Evolutionary conservation across 2,113 vertebrate genomes (phyloP).

Genomic region (Cyanoderma ruficeps): DNA sequence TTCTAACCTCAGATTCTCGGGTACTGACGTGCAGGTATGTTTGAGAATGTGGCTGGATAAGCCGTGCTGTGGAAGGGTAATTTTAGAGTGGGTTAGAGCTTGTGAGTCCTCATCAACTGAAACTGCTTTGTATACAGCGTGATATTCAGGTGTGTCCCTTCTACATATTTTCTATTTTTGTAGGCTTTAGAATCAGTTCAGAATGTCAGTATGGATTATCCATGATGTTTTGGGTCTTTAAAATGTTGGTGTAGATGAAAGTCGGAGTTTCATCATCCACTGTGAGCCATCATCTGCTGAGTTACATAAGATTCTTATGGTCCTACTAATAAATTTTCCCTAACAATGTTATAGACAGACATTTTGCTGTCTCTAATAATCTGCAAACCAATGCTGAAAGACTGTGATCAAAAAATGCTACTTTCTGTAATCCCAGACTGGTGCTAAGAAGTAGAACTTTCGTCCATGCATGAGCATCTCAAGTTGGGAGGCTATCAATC

Average conservation of each 20-base stretch:
- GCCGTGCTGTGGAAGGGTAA: not conserved
- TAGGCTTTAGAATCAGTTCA: slow-evolving; percentile 5
- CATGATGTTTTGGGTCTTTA: not conserved
- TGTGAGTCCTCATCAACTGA: not conserved
- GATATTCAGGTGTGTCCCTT: not conserved
- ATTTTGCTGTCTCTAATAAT: not conserved
- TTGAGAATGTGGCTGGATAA: not conserved
- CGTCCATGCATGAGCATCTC: rapidly evolving
- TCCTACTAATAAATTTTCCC: not conserved
- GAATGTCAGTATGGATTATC: not conserved
- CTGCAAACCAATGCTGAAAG: not conserved
- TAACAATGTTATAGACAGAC: not conserved
- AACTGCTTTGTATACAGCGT: not conserved
- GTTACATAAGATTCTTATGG: not conserved
- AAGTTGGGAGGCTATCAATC: not conserved
- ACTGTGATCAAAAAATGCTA: not conserved
- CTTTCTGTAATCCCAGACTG: not conserved
- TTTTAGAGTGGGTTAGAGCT: not conserved
- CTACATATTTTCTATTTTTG: not conserved
- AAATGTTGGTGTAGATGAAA: not conserved
- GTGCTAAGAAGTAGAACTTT: not conserved
- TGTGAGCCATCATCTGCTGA: not conserved
- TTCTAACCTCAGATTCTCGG: not conserved
- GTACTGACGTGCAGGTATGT: not conserved
- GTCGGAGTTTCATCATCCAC: not conserved